A percentile compares a stretch with the other conserved stretches of the same genome.
Conservation (phyloP, 2,113 vertebrate genomes). For the Calyptomena viridis region DNA sequence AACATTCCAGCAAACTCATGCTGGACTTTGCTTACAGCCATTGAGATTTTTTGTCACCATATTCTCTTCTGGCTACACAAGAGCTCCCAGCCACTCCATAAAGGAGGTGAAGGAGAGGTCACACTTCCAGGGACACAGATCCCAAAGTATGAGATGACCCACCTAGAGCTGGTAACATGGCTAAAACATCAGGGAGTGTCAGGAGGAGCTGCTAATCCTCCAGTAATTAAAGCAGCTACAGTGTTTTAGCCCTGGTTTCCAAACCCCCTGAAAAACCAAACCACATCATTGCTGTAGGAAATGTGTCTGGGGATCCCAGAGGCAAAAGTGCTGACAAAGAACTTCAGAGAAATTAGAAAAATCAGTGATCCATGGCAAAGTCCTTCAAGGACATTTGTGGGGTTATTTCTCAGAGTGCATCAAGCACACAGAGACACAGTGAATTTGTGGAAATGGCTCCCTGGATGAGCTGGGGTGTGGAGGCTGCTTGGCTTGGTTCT, state of each 20-base stretch:
- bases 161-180: not conserved
- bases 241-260: not conserved
- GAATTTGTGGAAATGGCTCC: not conserved
- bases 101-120: not conserved
- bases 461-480: not conserved
- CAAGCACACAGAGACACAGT: not conserved
- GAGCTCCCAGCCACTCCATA: not conserved
- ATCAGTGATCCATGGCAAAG: not conserved
- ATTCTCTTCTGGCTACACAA: not conserved
- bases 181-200: not conserved
- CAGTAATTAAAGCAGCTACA: not conserved
- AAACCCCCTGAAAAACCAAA: not conserved
- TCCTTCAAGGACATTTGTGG: not conserved
- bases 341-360: conserved; percentile 1
- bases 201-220: not conserved
- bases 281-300: not conserved
- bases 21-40: not conserved
- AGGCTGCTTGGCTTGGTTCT: not conserved
- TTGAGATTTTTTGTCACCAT: not conserved
- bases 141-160: not conserved
- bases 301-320: not conserved
- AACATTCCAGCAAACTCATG: not conserved
- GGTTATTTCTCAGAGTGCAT: not conserved
- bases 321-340: not conserved
- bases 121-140: not conserved